These are phyloP conservation scores for Margarornis squamiger DNA, from an alignment of 2,797 vertebrate species.

Conservation along the genomic window DNA sequence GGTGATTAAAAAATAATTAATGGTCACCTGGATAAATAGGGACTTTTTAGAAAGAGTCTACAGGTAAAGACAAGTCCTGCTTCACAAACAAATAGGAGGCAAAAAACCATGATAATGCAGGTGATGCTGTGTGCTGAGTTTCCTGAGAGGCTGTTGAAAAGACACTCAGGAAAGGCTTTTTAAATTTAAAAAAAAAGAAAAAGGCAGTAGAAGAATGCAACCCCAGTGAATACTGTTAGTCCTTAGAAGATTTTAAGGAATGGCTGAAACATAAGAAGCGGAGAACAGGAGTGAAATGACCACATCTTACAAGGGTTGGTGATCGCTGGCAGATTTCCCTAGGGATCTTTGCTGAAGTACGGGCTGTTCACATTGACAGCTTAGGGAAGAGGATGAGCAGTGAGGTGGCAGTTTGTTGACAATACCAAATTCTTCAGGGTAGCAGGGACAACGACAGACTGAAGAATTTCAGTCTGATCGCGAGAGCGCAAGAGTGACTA, in stretches of 20 bases:
- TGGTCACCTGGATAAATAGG: background rate
- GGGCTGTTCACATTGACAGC: background rate
- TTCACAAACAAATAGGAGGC: background rate
- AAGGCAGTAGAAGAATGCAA: background rate
- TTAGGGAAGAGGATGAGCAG: background rate
- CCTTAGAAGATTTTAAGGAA: background rate
- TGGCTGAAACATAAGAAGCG: background rate
- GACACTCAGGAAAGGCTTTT: background rate
- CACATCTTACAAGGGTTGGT: background rate
- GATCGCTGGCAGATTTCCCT: constrained; percentile 4
- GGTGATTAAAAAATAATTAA: background rate
- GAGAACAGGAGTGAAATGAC: background rate
- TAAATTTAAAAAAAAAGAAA: background rate
- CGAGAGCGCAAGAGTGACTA: background rate
- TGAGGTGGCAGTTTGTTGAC: constrained; percentile 16
- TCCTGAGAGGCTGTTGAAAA: background rate
- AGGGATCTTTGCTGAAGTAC: background rate
- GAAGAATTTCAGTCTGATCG: background rate
- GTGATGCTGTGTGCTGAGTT: background rate
- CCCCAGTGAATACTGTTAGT: background rate
- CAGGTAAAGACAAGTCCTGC: background rate
- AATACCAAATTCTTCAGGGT: background rate
- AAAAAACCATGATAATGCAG: background rate
- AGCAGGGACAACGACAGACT: background rate
- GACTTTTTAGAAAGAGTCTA: background rate